Percentiles rank a stretch among this genome's conserved stretches.
These are phyloP conservation scores for Hystrix cristata DNA, from an alignment of 2,113 vertebrate species.

Conservation along the genomic window DNA sequence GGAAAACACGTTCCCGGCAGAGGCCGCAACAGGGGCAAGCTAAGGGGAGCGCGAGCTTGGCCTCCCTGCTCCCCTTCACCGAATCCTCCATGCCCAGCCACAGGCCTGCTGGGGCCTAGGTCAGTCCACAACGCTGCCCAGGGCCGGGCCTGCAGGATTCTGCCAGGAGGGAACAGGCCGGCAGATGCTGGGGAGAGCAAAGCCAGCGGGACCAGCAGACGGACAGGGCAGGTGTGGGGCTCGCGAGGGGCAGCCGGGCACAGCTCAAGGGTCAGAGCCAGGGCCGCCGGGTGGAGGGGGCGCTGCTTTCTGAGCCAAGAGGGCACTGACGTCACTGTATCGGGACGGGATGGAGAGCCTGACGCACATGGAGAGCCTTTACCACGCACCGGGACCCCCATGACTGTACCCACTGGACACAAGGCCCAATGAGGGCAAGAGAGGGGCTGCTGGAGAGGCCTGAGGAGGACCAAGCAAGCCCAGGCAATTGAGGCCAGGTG, in stretches of 20 bases:
- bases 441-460: not conserved
- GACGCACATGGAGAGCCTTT: not conserved
- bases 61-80: not conserved
- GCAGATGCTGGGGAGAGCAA: not conserved
- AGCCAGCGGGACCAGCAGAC: accelerated
- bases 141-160: not conserved
- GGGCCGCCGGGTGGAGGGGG: not conserved
- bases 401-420: accelerated
- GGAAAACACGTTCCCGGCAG: not conserved
- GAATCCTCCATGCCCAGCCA: not conserved
- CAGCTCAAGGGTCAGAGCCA: not conserved
- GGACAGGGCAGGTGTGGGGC: no score
- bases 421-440: not conserved
- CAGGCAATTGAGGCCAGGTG: not conserved
- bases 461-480: accelerated
- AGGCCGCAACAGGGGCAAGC: not conserved
- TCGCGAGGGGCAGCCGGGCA: not conserved
- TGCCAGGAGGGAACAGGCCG: not conserved
- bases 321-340: not conserved
- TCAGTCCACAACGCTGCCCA: not conserved
- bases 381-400: accelerated
- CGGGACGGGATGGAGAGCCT: accelerated
- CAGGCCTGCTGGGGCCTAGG: not conserved
- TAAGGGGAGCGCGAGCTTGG: not conserved
- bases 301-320: not conserved